A percentile compares a stretch with the other conserved stretches of the same genome.
These are phyloP conservation scores for Rhinogobius similis DNA, from an alignment of 2,113 vertebrate species.

Conservation along the genomic window DNA sequence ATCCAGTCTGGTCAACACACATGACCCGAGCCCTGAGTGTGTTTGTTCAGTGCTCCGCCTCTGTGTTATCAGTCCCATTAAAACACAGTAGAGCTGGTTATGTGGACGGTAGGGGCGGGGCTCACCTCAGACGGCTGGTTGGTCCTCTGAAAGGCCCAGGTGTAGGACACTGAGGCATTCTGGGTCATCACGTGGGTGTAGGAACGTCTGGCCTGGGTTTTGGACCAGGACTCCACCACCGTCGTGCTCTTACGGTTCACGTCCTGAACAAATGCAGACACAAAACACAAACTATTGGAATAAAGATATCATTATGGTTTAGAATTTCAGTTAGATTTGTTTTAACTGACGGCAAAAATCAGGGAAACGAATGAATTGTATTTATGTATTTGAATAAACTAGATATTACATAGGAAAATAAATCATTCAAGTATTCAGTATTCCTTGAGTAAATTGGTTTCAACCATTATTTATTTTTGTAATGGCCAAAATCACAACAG, in stretches of 20 bases:
- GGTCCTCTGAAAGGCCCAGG: conserved; percentile 97
- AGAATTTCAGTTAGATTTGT: background rate
- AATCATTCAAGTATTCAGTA: too few species aligned
- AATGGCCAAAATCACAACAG: too few species aligned
- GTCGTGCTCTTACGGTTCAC: conserved; percentile 91
- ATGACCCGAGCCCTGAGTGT: background rate
- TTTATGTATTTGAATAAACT: too few species aligned
- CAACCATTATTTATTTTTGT: too few species aligned
- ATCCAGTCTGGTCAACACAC: too few species aligned
- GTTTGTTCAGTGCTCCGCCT: conserved; percentile 9
- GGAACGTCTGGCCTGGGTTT: conserved; percentile 87
- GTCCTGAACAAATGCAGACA: conserved; percentile 85
- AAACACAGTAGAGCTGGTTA: too few species aligned
- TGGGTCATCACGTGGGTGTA: conserved; percentile 90
- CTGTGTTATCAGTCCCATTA: conserved; percentile 3
- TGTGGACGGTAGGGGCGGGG: conserved; percentile 45
- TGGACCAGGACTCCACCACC: conserved; percentile 94
- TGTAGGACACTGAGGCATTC: conserved; percentile 92
- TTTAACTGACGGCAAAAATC: background rate
- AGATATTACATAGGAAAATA: too few species aligned
- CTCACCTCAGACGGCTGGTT: conserved; percentile 91
- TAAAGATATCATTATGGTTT: background rate
- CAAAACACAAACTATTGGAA: background rate
- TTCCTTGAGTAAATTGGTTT: too few species aligned
- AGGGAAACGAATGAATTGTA: too few species aligned